phyloP scores from a whole-genome alignment of 1,140 invertebrate species.

The Ectropis grisescens region DNA sequence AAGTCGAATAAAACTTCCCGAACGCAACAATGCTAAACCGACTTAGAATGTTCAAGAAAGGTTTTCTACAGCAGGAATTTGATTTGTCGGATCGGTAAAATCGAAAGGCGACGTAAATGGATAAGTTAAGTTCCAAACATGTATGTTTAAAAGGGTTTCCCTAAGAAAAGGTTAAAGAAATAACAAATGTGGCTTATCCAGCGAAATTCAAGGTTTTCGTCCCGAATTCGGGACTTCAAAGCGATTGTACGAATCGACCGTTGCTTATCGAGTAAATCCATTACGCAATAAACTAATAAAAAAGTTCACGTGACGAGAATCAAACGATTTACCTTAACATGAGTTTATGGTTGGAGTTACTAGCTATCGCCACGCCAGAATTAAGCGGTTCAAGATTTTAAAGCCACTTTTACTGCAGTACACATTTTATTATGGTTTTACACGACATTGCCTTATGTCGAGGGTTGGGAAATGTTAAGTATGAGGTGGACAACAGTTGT shows the following conservation, averaged over 20 bases:
- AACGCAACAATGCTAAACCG: no score
- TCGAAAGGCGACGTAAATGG: not conserved
- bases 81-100: no score
- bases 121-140: slow-evolving; percentile 5
- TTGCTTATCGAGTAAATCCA: slow-evolving; percentile 19
- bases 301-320: slow-evolving; percentile 13
- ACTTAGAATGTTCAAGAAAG: no score
- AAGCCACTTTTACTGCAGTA: slow-evolving; percentile 22
- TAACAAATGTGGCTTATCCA: slow-evolving; percentile 15
- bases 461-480: no score
- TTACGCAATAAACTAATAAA: slow-evolving; percentile 19
- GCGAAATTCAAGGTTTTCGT: slow-evolving; percentile 13
- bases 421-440: slow-evolving; percentile 48
- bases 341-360: slow-evolving; percentile 7
- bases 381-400: slow-evolving; percentile 35
- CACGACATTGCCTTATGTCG: no score
- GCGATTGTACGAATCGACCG: slow-evolving; percentile 23
- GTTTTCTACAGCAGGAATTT: no score
- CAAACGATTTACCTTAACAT: slow-evolving; percentile 1
- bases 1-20: no score
- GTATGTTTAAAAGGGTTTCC: slow-evolving; percentile 14
- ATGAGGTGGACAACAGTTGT: no score
- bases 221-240: slow-evolving; percentile 17
- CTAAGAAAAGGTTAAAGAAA: slow-evolving; percentile 11
- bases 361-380: slow-evolving; percentile 23